Base-by-base conservation (phyloP, 2,797 vertebrate genomes). In the Gadopsis marmoratus region DNA sequence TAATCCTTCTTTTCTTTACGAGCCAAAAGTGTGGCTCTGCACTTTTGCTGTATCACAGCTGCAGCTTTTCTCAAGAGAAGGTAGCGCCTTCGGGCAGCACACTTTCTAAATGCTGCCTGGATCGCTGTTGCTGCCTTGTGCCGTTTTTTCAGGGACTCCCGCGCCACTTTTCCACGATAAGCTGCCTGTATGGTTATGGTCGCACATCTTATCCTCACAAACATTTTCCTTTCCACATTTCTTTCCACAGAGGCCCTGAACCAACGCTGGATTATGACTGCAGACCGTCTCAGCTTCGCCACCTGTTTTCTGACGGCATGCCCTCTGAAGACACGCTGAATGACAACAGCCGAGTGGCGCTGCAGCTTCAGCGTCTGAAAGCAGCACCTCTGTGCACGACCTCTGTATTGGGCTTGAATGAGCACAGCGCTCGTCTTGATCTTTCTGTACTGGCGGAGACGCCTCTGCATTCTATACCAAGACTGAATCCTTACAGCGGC, bases 401-500 rank as follows among this genome's bases (percentile, higher is more conserved):
- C 94, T 90, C 93, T 93, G 71, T 85, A 95, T 74, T 86, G 95
- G 29, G 97, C 91, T 84, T 99, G 98, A 86, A 99, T 94, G 73
- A 93, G 83, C 33, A 97, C 23, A 3, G 93, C 17, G 29, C 91
- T 95, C 43, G 58, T 85, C 67, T 83, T 94, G 16, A 95, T 5
- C 7, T 1, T 21, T 17, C 71, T 45, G 61, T 97, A 99, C 0
- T 60, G 88, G 47, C 14, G 89, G 47, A 63, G 66, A 68, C 95
- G 92, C 77, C 45, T 91, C 29, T 89, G 92, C 97, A 94, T 97
- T 71, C 96, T 92, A 47, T 95, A 99, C 95, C 96, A 97, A 1
- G 97, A 90, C 75, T 99, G 98, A 79, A 99, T 96, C 75, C 81
- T 85, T 23, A 96, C 2, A 19, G 96, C 96, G 14, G 97, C 95